Evolutionary conservation across 2,797 vertebrate genomes (phyloP), one percentile per base, ranked within the genome.

Genomic region (Ctenopoma multispine): DNA sequence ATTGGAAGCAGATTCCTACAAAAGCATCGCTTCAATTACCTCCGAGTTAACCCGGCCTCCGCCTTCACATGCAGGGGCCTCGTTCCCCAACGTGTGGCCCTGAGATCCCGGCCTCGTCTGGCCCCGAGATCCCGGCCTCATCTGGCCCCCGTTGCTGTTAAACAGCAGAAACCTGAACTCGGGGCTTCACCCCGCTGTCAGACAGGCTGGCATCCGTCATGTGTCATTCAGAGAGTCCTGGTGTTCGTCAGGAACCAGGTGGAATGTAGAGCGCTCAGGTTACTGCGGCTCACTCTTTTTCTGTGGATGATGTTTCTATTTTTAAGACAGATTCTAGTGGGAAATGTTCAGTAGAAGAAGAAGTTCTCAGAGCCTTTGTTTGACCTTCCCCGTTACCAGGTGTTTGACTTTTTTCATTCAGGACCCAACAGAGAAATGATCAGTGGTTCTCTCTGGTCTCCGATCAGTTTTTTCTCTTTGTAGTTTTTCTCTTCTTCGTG

Each of bases 11-110:
- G 79, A 87, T 87, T 81, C 84, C 43, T 44, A 87, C 85, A 88
- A 81, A 87, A 85, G 81, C 70, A 75, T 69, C 63, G 80, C 80
- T 93, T 93, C 92, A 92, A 92, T 93, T 93, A 93, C 92, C 87
- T 90, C 82, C 57, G 73, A 70, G 77, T 81, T 87, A 77, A 67
- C 66, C 69, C 76, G n/a, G 43, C 77, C 70, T 56, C 48, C 54
- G 15, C 40, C 20, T 41, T 20, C 71, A 24, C 49, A 49, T 34
- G 43, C 58, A n/a, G 57, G 61, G 69, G 67, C 57, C 58, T 71
- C 50, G 34, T 62, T 60, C 69, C 48, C 56, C 0, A 24, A 40
- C 36, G 68, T 66, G 78, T 72, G 81, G 85, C 87, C 89, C 83
- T 59, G 43, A 77, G 84, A 85, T 80, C 82, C 81, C 49, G 41